Conservation (phyloP, 2,113 vertebrate genomes). For the Lepidothrix coronata region DNA sequence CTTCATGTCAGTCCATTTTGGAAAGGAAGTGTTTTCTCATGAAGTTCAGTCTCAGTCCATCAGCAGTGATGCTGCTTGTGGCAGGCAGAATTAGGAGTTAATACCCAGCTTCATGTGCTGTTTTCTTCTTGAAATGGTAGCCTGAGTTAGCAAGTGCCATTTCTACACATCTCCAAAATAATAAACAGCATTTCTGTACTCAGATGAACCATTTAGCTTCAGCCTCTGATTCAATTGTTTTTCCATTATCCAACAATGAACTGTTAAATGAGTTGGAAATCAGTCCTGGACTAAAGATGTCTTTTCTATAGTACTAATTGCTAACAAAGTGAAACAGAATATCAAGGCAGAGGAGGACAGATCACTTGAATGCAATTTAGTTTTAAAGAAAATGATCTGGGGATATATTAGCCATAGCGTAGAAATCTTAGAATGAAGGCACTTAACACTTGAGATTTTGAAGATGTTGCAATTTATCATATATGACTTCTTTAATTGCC, state of each 20-base stretch:
- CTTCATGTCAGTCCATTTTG: not conserved
- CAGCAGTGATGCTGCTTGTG: fast-evolving
- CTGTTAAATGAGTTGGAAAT: constrained; percentile 17
- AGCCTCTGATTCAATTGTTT: not conserved
- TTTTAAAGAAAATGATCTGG: not conserved
- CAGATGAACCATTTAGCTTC: not conserved
- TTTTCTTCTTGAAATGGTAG: not conserved
- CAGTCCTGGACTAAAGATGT: not conserved
- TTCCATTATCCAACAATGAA: not conserved
- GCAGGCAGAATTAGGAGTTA: not conserved
- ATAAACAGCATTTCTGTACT: not conserved
- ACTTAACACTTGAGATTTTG: not conserved
- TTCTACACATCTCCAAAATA: not conserved
- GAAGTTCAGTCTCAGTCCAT: not conserved
- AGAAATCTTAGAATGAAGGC: not conserved
- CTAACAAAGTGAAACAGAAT: not conserved
- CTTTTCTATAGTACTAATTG: not conserved
- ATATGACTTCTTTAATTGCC: not conserved
- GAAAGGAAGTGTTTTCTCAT: not conserved
- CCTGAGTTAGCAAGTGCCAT: not conserved
- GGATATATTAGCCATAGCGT: not conserved
- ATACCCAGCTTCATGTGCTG: not conserved
- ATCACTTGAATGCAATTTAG: not conserved
- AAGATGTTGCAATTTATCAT: not conserved
- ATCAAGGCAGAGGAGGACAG: not conserved